Evolutionary conservation across 1,140 invertebrate species (phyloP).

Genomic region (Drosophila novamexicana): DNA sequence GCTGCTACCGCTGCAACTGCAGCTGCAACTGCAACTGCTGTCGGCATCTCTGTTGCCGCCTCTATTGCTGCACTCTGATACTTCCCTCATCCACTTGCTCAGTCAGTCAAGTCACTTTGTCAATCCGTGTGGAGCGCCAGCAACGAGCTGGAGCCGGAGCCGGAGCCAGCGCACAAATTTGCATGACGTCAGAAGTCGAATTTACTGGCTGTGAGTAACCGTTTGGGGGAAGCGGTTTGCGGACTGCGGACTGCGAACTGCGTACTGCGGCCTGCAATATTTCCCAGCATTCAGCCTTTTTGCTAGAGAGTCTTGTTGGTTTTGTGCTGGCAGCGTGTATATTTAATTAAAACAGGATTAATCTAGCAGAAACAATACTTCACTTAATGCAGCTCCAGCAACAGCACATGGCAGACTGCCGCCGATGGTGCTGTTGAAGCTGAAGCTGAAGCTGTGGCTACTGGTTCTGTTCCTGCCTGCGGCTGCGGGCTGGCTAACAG

Average conservation of each 20-base stretch:
- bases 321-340: constrained; percentile 81
- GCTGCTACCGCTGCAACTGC: constrained; percentile 6
- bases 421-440: constrained; percentile 1
- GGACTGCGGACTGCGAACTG: constrained; percentile 13
- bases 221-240: constrained; percentile 28
- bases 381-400: constrained; percentile 74
- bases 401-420: constrained; percentile 33
- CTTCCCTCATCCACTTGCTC: constrained; percentile 41
- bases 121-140: constrained; percentile 58
- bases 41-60: constrained; percentile 4
- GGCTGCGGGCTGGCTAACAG: constrained; percentile 67
- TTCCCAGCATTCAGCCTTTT: constrained; percentile 38
- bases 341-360: constrained; percentile 83
- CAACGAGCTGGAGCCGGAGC: constrained; percentile 12
- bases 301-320: constrained; percentile 62
- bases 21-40: constrained; percentile 5
- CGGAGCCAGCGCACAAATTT: constrained; percentile 54
- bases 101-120: constrained; percentile 75
- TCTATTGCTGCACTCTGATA: constrained; percentile 21
- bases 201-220: constrained; percentile 7
- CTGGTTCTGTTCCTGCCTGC: constrained; percentile 53
- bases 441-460: constrained; percentile 16
- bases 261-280: constrained; percentile 37
- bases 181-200: constrained; percentile 73
- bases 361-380: constrained; percentile 83